A percentile compares a stretch with the other conserved stretches of the same genome.
Evolutionary conservation across 2,797 vertebrate genomes (phyloP).

Genomic region (Sebastes minor): DNA sequence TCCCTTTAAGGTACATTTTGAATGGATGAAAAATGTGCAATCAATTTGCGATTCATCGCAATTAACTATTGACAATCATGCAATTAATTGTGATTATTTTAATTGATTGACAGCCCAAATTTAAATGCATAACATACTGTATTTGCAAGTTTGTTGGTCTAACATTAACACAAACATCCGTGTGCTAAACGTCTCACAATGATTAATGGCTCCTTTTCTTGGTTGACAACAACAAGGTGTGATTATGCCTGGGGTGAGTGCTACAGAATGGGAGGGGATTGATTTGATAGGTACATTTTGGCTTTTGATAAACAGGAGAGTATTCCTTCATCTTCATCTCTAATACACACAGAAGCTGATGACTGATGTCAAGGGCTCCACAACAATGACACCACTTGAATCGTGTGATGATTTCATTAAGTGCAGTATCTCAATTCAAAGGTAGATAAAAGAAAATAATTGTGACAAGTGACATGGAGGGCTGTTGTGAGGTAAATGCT

Average conservation of each 20-base stretch:
- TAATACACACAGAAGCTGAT: not conserved
- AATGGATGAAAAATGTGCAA: no score
- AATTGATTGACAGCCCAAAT: not conserved
- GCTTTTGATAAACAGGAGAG: not conserved
- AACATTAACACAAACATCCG: not conserved
- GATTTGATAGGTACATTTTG: not conserved
- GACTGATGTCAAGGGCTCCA: not conserved
- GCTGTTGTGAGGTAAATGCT: constrained; percentile 22
- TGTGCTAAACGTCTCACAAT: not conserved
- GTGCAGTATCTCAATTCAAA: not conserved
- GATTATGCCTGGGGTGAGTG: not conserved
- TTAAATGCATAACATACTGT: not conserved
- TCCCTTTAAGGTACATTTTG: no score
- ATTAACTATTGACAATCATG: no score
- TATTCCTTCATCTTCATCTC: not conserved
- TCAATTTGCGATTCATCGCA: no score
- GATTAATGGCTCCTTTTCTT: not conserved
- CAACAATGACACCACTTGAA: not conserved
- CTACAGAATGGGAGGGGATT: not conserved
- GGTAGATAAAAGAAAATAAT: no score
- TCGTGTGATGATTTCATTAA: not conserved
- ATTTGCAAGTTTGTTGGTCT: not conserved
- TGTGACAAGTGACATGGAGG: constrained; percentile 28
- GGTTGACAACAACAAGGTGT: not conserved
- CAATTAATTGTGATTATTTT: no score